A percentile compares a stretch with the other conserved stretches of the same genome.
Evolutionary conservation across 1,140 invertebrate genomes (phyloP).

Genomic region (Calliphora vicina): DNA sequence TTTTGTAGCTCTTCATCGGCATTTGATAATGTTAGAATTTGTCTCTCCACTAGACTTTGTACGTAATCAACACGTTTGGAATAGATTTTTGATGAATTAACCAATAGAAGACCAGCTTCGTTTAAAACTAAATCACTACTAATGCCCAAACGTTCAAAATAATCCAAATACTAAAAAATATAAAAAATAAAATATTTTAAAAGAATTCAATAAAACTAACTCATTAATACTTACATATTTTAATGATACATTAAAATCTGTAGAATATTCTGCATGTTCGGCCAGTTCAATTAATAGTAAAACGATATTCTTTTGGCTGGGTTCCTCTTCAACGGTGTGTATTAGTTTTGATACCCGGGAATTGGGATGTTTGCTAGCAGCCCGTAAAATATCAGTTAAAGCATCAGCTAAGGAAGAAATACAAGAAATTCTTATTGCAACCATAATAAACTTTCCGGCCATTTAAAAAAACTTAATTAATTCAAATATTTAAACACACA

Average conservation of each 20-base stretch:
- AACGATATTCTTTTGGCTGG: constrained; percentile 42
- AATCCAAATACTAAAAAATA: constrained; percentile 39
- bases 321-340: constrained; percentile 44
- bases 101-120: constrained; percentile 41
- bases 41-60: constrained; percentile 34
- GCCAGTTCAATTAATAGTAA: constrained; percentile 52
- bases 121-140: constrained; percentile 34
- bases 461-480: too few relatives aligned
- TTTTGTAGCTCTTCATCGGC: constrained; percentile 32
- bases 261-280: constrained; percentile 52
- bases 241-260: constrained; percentile 50
- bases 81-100: constrained; percentile 39
- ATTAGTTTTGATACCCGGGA: constrained; percentile 54
- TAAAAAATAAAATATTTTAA: constrained; percentile 7
- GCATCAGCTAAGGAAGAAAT: constrained; percentile 14
- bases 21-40: constrained; percentile 38
- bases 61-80: constrained; percentile 40
- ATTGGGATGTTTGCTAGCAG: constrained; percentile 49
- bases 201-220: neutral
- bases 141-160: constrained; percentile 31
- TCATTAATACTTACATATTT: constrained; percentile 55
- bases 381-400: constrained; percentile 41
- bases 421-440: neutral
- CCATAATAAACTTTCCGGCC: too few relatives aligned
- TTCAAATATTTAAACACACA: too few relatives aligned